Base-by-base conservation (phyloP, 2,113 vertebrate genomes). In the Scomber colias region DNA sequence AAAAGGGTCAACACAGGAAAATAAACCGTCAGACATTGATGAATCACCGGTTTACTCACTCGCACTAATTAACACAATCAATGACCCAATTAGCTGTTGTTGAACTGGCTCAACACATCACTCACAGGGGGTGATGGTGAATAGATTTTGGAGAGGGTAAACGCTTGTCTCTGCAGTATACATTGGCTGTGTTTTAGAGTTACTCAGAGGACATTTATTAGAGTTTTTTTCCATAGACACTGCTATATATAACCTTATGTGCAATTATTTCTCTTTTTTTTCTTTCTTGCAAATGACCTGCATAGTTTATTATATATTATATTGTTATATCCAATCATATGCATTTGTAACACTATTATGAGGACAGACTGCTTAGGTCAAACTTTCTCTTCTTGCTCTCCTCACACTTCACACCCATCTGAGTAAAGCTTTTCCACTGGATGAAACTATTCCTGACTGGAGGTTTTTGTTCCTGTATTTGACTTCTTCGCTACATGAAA, bases 41-140 rank as follows among this genome's bases (percentile, higher is more conserved):
- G n/a, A 68, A 74, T 69, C 49, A 10, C 30, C 19, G 24, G 48
- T 73, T 40, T 40, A 40, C 6, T 35, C 31, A 35, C 40, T 30
- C 19, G 14, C 63, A 49, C 62, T 69, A 44, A 66, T 63, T 62
- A 71, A 59, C 48, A 64, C 21, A 51, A 71, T 73, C 11, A n/a
- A 66, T 80, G 31, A 12, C 3, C 15, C 40, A 3, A 68, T 69
- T 12, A 75, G 40, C 21, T 17, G 45, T 1, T 67, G 69, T 35
- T 63, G 75, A 40, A 14, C 5, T 31, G 35, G 2, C n/a, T 12
- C 45, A 9, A 49, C 49, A 54, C 55, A 4, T 16, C 1, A 30
- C 49, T 19, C 9, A 7, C 35, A 3, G 17, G 51, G 40, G 12
- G 14, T 12, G 46, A 68, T 40, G 62, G 50, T 11, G 48, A 24